phyloP scores from a whole-genome alignment of 1,140 invertebrate genomes.

The Drosophila rufa region DNA sequence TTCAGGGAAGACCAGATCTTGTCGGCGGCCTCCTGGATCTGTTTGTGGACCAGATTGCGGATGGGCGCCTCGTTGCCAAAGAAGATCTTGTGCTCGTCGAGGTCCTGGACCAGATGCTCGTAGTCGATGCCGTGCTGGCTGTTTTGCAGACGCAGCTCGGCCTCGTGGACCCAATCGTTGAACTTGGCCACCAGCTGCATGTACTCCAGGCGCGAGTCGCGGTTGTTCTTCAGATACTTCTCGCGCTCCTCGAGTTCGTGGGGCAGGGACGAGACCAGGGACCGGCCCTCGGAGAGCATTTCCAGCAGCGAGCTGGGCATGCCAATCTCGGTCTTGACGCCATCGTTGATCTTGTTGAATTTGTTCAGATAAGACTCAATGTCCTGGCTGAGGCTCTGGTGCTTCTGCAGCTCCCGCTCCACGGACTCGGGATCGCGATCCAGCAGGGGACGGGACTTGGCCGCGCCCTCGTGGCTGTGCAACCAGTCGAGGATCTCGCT shows the following conservation, averaged over 20 bases:
- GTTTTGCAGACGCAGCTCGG: constrained; percentile 91
- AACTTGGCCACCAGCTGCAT: constrained; percentile 91
- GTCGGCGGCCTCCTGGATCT: constrained; percentile 93
- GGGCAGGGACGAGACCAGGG: constrained; percentile 91
- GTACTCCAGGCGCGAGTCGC: constrained; percentile 91
- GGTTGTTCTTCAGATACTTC: constrained; percentile 92
- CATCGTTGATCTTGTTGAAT: constrained; percentile 88
- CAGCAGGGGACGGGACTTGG: constrained; percentile 93
- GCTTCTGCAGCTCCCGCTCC: constrained; percentile 92
- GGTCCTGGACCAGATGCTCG: constrained; percentile 92
- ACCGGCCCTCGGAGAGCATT: constrained; percentile 92
- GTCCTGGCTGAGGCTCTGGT: constrained; percentile 89
- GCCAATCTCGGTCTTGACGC: constrained; percentile 90
- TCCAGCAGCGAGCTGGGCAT: constrained; percentile 92
- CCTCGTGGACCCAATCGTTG: constrained; percentile 93
- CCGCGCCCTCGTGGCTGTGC: constrained; percentile 92
- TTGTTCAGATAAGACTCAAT: constrained; percentile 90
- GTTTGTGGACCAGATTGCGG: constrained; percentile 91
- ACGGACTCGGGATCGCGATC: constrained; percentile 92
- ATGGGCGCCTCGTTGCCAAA: constrained; percentile 92
- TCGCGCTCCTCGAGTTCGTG: constrained; percentile 91
- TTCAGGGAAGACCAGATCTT: constrained; percentile 94
- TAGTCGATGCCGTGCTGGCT: constrained; percentile 94
- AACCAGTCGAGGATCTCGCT: constrained; percentile 93
- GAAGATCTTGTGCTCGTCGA: constrained; percentile 95